Evolutionary conservation across 2,888 invertebrate species (phyloP), one percentile per base, ranked within the genome.

Genomic region (Dolichomitus sp.): DNA sequence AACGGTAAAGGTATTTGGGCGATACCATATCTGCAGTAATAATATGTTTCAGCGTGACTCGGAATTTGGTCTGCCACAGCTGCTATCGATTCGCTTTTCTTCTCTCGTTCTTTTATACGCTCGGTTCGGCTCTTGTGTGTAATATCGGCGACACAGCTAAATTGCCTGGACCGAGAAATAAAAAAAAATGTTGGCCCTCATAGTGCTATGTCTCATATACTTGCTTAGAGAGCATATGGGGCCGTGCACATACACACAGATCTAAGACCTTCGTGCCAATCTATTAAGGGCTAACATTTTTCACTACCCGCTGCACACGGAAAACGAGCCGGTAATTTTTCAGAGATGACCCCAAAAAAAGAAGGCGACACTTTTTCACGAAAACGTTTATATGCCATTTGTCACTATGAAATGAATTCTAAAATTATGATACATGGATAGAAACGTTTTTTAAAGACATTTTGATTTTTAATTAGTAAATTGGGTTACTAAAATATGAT

Each of bases 31-130:
- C 52, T 19, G n/a, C 68, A 37, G 40, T 57, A 54, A 40, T 42
- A 27, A 69, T 54, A 37, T 54, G 69, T 42, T n/a, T 69, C 69
- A 27, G 52, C 54, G 37, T 69, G 69, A 69, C 69, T 69, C 27
- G 42, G n/a, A 37, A 69, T 69, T 42, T 42, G 23, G 19, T 54
- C 40, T n/a, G 54, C 11, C 11, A 14, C 23, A n/a, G 40, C n/a
- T 17, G n/a, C 23, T 9, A 54, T 52, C 23, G 40, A 69, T 27
- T 69, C 69, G 19, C 37, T 54, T 68, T 68, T 40, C 19, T 68
- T 19, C 12, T 19, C 50, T 69, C 23, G 37, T 69, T 69, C 52
- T 52, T 69, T 52, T 33, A n/a, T 37, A 30, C 19, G 7, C 5
- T 68, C n/a, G 37, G 19, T 33, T 48, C 30, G 30, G 48, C 48